Evolutionary conservation across 2,888 invertebrate species (phyloP), one percentile per base, ranked within the genome.

Genomic region (Hypselothyrea guttata): DNA sequence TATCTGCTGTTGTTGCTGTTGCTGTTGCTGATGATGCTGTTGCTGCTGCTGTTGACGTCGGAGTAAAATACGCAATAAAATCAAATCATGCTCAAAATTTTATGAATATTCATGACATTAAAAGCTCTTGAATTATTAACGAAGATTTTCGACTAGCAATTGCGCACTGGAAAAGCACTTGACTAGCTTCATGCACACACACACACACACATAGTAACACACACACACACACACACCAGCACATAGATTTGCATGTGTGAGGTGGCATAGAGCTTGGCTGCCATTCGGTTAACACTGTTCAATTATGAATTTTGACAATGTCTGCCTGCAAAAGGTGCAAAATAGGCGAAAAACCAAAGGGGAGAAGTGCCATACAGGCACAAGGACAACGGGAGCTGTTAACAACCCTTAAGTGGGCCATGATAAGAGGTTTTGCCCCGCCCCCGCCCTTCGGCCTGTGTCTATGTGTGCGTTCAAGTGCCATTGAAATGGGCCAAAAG

Each of bases 41-140:
- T 47, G 22, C 13, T 60, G 49, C 15, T 47, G 41, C 30, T 37
- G 56, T 30, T 40, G 40, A 15, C 47, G 64, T 44, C 49, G 41
- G 42, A 63, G 61, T 65, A 72, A 78, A 71, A 78, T 78, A 71
- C 78, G 79, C 82, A 82, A 81, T 81, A 78, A 81, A 81, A 81
- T 81, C 84, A 81, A 81, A 78, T 81, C 82, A 84, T 70, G 84
- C 84, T 81, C 75, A 64, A 75, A 82, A 75, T 78, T 75, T 75
- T 71, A 82, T 82, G 78, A 82, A 82, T 82, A 82, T 82, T 82
- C 84, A 84, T 82, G 82, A 75, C 84, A 84, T 84, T 84, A 78
- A 84, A 82, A 82, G 83, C 79, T 68, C 84, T 81, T 81, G 84
- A 81, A 81, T 81, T 81, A 84, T 84, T 84, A 82, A 81, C 78